Evolutionary conservation across 2,797 vertebrate genomes (phyloP).

Genomic region (Falco cherrug): DNA sequence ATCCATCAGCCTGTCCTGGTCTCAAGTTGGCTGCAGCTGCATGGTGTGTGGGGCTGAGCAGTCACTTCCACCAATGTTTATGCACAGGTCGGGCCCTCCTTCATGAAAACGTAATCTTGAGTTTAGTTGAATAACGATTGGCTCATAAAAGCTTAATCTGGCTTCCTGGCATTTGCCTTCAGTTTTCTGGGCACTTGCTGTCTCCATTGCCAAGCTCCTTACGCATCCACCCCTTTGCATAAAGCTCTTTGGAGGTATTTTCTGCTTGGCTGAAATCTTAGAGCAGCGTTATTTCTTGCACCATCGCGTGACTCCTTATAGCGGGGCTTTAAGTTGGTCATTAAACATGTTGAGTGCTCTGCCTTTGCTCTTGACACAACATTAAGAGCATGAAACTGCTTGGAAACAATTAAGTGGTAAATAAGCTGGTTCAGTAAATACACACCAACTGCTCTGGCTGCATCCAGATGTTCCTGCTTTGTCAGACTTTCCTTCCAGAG

Average conservation of each 20-base stretch:
- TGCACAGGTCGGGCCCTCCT: rapidly evolving
- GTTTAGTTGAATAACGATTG: neutral
- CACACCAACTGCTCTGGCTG: neutral
- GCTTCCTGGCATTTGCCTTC: neutral
- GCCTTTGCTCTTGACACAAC: neutral
- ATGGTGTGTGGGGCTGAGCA: rapidly evolving
- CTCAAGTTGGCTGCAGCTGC: neutral
- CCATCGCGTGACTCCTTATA: rapidly evolving
- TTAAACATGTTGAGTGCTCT: neutral
- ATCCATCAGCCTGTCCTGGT: neutral
- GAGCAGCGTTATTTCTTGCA: rapidly evolving
- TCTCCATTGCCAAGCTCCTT: neutral
- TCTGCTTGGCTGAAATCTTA: neutral
- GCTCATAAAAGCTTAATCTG: neutral
- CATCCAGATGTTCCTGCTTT: conserved; percentile 12
- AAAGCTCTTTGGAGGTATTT: neutral
- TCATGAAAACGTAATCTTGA: neutral
- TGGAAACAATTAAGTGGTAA: conserved; percentile 16
- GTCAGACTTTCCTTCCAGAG: neutral
- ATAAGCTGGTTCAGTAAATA: conserved; percentile 15
- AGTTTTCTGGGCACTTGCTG: neutral
- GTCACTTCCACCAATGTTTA: neutral
- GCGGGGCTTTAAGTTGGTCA: neutral
- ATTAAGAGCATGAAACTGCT: neutral
- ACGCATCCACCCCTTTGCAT: neutral